Conservation (phyloP, 2,113 vertebrate genomes). For the Aramus guarauna region DNA sequence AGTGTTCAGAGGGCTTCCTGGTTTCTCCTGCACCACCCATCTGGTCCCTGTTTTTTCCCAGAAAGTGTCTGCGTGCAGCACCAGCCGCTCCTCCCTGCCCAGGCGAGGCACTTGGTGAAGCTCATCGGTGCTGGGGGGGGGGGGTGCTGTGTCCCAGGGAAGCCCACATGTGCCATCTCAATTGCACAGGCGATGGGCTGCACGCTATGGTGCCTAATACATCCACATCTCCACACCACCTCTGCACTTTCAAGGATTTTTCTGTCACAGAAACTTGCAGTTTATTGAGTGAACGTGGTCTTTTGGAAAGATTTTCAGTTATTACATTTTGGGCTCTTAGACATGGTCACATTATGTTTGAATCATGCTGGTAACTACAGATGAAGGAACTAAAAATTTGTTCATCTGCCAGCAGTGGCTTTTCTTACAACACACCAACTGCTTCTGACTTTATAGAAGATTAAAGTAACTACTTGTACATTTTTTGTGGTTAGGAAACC, state of each 20-base stretch:
- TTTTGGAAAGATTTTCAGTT: background rate
- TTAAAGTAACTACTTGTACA: background rate
- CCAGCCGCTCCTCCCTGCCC: rapidly evolving
- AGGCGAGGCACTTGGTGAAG: background rate
- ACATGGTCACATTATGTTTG: background rate
- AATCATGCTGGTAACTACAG: background rate
- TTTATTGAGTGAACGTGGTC: background rate
- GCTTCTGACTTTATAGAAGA: background rate
- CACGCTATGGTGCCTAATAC: background rate
- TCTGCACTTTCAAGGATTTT: background rate
- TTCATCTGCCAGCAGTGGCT: background rate
- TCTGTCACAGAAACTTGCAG: background rate
- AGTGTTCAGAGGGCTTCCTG: background rate
- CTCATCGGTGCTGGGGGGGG: rapidly evolving
- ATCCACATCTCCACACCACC: rapidly evolving
- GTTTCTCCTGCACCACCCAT: background rate
- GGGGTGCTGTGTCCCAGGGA: background rate
- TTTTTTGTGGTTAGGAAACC: background rate
- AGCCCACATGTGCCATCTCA: background rate
- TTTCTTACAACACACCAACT: background rate
- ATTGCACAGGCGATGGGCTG: background rate
- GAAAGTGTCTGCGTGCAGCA: background rate
- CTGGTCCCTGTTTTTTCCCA: background rate
- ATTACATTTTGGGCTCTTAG: background rate
- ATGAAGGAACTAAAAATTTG: background rate